Evolutionary conservation across 2,113 vertebrate species (phyloP), one percentile per base, ranked within the genome.

Genomic region (Semnornis frantzii): DNA sequence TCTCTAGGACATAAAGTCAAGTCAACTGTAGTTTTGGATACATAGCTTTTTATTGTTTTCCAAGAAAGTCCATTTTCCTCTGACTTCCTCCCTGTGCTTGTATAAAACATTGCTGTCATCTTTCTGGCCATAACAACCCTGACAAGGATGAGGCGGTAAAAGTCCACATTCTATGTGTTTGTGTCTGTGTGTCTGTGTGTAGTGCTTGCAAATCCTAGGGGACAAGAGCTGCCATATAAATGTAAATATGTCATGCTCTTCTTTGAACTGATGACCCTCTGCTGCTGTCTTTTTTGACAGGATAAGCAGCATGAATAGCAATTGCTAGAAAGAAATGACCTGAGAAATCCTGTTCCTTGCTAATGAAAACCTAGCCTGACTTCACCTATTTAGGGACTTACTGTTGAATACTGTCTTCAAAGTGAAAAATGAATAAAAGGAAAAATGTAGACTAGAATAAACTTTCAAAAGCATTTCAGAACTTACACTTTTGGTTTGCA

Each of bases 231-330:
- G 75, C 57, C 79, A 66, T 34, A 89, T 24, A 74, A 73, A 92
- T 89, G 79, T 69, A 82, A 91, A 87, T 81, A 73, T 37, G 81
- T 74, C 89, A 69, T 52, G 48, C 17, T 80, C 33, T 48, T 82
- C 75, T 92, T 90, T 91, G 87, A 85, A 94, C 69, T 34, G 62
- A 75, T 82, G 54, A 84, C 58, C 62, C 54, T 91, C 91, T 89
- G 31, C 42, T 12, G 8, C 52, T 89, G 33, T 74, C 71, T 93
- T 76, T 92, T 86, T 80, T 87, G 82, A 85, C 69, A 88, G 65
- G 18, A 71, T 58, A 85, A 93, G 58, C 60, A 85, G 30, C 44
- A 70, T 1, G 7, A 89, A 92, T 70, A 82, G 9, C 54, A 87
- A 75, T 31, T 81, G 28, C 39, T n/a, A 65, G 37, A 63, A 50